These are phyloP conservation scores for Heliocidaris tuberculata DNA, from an alignment of 35 echinoderm and acorn worm species.

Conservation along the genomic window DNA sequence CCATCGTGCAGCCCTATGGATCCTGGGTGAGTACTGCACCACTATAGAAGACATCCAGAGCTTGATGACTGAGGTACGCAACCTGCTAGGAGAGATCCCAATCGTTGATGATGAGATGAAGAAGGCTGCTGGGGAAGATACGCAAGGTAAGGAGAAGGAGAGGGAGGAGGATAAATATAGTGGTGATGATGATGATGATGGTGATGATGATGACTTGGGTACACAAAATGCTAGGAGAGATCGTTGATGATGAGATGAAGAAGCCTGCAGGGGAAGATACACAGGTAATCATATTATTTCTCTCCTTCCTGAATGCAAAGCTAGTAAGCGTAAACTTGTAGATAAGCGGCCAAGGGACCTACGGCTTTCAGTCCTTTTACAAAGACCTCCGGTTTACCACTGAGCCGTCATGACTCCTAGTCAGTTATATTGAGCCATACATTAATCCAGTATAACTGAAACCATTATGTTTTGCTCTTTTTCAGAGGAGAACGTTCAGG, in stretches of 20 bases:
- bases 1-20: conserved; percentile 96
- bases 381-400: no score
- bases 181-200: not conserved
- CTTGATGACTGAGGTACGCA: conserved; percentile 90
- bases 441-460: no score
- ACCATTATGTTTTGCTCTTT: not conserved
- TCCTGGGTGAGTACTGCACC: conserved; percentile 94
- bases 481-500: conserved; percentile 86
- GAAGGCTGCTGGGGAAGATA: conserved; percentile 88
- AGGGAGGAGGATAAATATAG: not conserved
- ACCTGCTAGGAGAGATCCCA: conserved; percentile 83
- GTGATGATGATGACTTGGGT: not conserved
- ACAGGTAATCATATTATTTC: no score
- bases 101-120: conserved; percentile 94
- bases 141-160: conserved; percentile 56
- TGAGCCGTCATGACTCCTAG: no score
- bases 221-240: no score
- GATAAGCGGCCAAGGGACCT: no score
- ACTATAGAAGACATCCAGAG: conserved; percentile 91
- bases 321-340: no score
- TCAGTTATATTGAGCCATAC: no score
- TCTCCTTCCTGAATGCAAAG: no score
- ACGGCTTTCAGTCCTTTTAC: no score
- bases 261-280: not conserved
- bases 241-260: not conserved